phyloP scores from a whole-genome alignment of 2,888 invertebrate species.

The Eupithecia abbreviata region DNA sequence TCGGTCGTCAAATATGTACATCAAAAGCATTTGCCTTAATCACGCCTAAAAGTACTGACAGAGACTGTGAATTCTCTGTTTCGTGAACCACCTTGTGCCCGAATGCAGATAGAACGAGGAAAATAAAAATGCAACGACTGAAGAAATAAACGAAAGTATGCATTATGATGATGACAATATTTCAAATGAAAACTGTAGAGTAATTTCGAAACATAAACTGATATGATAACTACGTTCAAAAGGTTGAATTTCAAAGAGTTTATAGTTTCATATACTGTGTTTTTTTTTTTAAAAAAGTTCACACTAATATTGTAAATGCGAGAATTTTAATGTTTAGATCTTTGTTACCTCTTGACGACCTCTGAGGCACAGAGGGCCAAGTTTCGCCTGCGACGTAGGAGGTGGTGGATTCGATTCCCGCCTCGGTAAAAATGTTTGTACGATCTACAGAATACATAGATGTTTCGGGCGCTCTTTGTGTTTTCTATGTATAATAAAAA shows the following conservation, averaged over 20 bases:
- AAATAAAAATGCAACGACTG: slow-evolving; percentile 77
- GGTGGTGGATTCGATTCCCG: no score
- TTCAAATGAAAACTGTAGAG: slow-evolving; percentile 59
- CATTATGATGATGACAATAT: slow-evolving; percentile 80
- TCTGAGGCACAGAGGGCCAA: no score
- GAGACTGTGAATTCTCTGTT: slow-evolving; percentile 6
- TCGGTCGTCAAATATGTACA: no score
- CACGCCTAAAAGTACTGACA: not conserved
- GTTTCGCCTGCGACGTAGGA: no score
- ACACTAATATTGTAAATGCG: not conserved
- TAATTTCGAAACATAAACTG: not conserved
- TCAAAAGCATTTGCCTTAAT: not conserved
- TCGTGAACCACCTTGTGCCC: slow-evolving; percentile 51
- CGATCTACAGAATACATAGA: no score
- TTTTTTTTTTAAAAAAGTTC: not conserved
- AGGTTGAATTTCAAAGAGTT: no score
- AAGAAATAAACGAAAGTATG: slow-evolving; percentile 81
- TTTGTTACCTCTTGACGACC: no score
- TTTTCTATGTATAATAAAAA: no score
- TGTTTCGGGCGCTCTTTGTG: no score
- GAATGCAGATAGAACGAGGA: slow-evolving; percentile 65
- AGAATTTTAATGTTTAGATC: not conserved
- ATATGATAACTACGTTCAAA: no score
- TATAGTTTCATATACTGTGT: not conserved
- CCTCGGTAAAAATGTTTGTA: no score